phyloP scores from a whole-genome alignment of 2,113 vertebrate species.

The Serranochromis macrocephalus region DNA sequence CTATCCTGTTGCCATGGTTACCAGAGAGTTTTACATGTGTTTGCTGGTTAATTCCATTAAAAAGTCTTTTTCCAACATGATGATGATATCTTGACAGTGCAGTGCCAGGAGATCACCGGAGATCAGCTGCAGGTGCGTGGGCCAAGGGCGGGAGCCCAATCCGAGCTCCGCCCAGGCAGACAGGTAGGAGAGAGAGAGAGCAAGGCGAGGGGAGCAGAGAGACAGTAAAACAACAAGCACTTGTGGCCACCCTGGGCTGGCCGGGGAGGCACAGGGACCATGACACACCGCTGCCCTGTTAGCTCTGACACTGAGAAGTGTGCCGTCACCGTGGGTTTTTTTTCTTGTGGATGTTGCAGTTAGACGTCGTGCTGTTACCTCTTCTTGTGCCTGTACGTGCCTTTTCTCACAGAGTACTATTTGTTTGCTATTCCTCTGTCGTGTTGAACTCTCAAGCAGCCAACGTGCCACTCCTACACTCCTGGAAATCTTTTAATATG shows the following conservation, averaged over 20 bases:
- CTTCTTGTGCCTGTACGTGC: background rate
- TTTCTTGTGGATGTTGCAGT: background rate
- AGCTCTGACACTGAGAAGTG: background rate
- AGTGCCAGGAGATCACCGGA: background rate
- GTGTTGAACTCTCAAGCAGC: background rate
- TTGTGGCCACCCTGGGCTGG: background rate
- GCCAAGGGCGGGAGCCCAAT: background rate
- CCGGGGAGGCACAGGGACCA: background rate
- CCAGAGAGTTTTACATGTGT: background rate
- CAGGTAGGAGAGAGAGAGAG: background rate
- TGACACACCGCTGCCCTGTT: background rate
- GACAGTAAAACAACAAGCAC: background rate
- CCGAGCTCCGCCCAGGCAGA: background rate
- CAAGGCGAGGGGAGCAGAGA: background rate
- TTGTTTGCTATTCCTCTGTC: background rate
- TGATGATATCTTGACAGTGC: background rate
- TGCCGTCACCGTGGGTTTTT: fast-evolving
- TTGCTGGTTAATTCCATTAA: background rate
- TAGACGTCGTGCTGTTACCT: background rate
- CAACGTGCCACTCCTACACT: background rate
- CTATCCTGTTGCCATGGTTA: background rate
- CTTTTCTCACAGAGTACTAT: background rate
- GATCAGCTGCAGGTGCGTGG: background rate
- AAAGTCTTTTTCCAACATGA: background rate
- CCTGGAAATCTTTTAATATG: background rate